Evolutionary conservation across 2,797 vertebrate species (phyloP).

Genomic region (Siniperca undulata): DNA sequence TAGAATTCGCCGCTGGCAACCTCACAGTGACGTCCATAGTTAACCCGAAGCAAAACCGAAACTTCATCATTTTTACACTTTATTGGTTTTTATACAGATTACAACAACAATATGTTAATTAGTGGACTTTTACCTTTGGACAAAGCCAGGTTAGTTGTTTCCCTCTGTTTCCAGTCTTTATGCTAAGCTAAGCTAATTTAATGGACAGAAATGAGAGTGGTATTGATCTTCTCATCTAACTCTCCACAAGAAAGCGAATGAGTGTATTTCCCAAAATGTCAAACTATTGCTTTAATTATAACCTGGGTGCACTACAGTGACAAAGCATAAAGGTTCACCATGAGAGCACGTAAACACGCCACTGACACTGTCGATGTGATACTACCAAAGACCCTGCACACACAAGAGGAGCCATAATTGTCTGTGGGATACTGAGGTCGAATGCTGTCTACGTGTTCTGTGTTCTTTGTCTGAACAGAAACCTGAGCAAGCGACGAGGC

Average conservation of each 20-base stretch:
- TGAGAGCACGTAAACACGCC: background rate
- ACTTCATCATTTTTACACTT: background rate
- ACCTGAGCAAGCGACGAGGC: constrained; percentile 42
- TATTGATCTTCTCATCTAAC: background rate
- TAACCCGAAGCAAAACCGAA: background rate
- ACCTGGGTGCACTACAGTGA: background rate
- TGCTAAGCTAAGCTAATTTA: constrained; percentile 1
- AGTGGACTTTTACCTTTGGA: background rate
- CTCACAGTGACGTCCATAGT: background rate
- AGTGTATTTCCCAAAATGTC: constrained; percentile 8
- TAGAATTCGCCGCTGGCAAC: background rate
- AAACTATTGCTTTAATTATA: background rate
- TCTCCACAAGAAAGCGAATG: background rate
- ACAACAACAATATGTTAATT: background rate
- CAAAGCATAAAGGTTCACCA: constrained; percentile 1
- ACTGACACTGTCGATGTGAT: constrained; percentile 11
- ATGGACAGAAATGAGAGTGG: background rate
- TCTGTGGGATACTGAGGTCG: constrained; percentile 4
- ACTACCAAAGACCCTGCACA: background rate
- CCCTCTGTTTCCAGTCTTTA: background rate
- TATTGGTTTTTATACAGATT: background rate
- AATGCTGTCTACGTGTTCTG: constrained; percentile 32
- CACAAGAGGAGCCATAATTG: constrained; percentile 16
- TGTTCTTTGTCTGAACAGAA: constrained; percentile 59
- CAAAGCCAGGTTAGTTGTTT: no score